Conservation (phyloP, 2,113 vertebrate species). For the Rhodinocichla rosea region DNA sequence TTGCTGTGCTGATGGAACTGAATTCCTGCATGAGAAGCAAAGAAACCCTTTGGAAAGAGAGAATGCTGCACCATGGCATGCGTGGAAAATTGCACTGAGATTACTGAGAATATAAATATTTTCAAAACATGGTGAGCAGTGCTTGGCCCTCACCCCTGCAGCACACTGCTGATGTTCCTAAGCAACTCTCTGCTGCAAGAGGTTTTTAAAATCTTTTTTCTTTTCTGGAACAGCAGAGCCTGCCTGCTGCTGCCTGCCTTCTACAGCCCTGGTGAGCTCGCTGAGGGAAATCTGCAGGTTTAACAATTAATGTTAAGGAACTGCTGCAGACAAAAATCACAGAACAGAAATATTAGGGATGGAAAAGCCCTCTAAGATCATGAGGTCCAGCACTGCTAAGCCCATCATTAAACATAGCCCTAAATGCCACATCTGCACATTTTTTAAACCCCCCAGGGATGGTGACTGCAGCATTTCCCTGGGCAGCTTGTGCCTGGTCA, state of each 20-base stretch:
- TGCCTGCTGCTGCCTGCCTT: neutral
- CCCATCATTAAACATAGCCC: neutral
- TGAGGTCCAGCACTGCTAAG: neutral
- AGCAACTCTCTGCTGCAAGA: neutral
- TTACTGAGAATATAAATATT: neutral
- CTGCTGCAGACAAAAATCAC: neutral
- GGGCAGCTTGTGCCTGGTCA: neutral
- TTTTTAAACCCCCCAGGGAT: neutral
- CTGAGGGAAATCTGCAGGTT: neutral
- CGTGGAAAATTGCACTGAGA: neutral
- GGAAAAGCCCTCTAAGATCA: neutral
- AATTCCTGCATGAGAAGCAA: slow-evolving; percentile 35
- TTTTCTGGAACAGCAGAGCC: neutral
- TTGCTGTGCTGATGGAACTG: slow-evolving; percentile 7
- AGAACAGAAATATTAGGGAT: neutral
- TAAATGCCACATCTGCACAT: neutral
- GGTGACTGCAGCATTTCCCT: neutral
- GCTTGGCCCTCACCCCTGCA: neutral
- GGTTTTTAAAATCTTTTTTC: neutral
- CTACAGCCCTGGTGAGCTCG: neutral
- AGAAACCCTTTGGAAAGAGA: slow-evolving; percentile 22
- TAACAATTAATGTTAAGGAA: neutral
- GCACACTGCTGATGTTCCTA: neutral
- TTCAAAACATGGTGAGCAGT: neutral
- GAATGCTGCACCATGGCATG: slow-evolving; percentile 65